phyloP scores from a whole-genome alignment of 2,888 invertebrate genomes.

The Alitta virens region DNA sequence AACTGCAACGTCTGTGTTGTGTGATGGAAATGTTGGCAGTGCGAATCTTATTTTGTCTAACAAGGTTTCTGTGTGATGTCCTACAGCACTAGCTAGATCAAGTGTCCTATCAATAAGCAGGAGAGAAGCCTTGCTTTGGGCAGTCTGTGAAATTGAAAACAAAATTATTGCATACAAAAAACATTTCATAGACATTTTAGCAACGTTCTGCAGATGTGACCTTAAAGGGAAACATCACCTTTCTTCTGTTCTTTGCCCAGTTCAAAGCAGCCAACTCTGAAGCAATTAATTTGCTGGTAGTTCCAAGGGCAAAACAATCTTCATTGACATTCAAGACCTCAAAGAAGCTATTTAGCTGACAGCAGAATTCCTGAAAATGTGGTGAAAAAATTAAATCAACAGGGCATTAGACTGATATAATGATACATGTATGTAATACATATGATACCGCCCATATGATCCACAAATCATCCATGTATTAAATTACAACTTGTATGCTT shows the following conservation, averaged over 20 bases:
- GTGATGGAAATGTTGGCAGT: conserved; percentile 65
- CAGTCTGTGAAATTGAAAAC: conserved; percentile 42
- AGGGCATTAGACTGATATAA: too few species aligned
- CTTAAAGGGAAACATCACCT: conserved; percentile 61
- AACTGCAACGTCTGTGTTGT: conserved; percentile 67
- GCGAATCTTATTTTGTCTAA: conserved; percentile 64
- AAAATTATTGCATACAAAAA: too few species aligned
- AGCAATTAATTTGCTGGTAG: conserved; percentile 65
- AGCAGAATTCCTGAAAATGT: too few species aligned
- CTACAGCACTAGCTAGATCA: conserved; percentile 66
- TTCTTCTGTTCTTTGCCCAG: conserved; percentile 62
- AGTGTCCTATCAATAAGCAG: conserved; percentile 66
- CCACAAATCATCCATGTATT: too few species aligned
- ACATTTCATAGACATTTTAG: too few species aligned
- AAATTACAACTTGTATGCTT: too few species aligned
- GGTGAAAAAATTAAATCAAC: too few species aligned
- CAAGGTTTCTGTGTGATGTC: conserved; percentile 65
- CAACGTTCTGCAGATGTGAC: too few species aligned
- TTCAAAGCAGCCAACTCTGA: conserved; percentile 64
- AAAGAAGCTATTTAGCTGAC: conserved; percentile 59
- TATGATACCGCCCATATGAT: too few species aligned
- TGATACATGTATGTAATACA: too few species aligned
- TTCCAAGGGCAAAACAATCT: conserved; percentile 68
- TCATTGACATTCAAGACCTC: conserved; percentile 66
- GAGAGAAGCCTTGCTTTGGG: conserved; percentile 50